These are phyloP conservation scores for Maniola jurtina DNA, from an alignment of 1,140 invertebrate genomes.

Conservation along the genomic window DNA sequence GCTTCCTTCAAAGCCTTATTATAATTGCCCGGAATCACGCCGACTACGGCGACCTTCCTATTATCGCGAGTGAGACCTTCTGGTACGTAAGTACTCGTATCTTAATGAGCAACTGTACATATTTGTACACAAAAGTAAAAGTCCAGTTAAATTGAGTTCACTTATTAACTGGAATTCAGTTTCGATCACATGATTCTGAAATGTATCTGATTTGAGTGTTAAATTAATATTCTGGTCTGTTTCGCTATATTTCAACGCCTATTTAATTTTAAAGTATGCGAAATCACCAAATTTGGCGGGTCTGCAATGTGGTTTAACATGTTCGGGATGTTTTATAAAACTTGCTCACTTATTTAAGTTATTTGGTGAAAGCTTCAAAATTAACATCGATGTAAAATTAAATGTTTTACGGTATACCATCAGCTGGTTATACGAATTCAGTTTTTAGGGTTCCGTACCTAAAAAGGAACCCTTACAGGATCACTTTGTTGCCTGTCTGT, in stretches of 20 bases:
- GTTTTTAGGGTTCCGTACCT: too few species aligned
- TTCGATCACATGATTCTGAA: neutral
- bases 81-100: too few species aligned
- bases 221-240: neutral
- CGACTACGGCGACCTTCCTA: too few species aligned
- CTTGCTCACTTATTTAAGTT: slow-evolving; percentile 23
- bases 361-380: slow-evolving; percentile 26
- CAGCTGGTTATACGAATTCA: neutral
- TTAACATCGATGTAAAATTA: slow-evolving; percentile 5
- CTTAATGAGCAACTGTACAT: slow-evolving; percentile 2
- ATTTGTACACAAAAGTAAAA: slow-evolving; percentile 19
- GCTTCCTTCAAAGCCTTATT: too few species aligned
- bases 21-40: too few species aligned
- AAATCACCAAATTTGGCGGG: slow-evolving; percentile 3
- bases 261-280: neutral
- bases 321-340: slow-evolving; percentile 19
- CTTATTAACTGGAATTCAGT: slow-evolving; percentile 2
- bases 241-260: neutral
- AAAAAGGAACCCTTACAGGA: too few species aligned
- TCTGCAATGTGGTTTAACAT: slow-evolving; percentile 17
- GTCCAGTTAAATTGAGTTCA: slow-evolving; percentile 17
- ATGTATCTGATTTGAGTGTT: too few species aligned
- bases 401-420: neutral
- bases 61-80: too few species aligned
- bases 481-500: too few species aligned